phyloP scores from a whole-genome alignment of 2,888 invertebrate genomes.

The Drosophila niveifrons region DNA sequence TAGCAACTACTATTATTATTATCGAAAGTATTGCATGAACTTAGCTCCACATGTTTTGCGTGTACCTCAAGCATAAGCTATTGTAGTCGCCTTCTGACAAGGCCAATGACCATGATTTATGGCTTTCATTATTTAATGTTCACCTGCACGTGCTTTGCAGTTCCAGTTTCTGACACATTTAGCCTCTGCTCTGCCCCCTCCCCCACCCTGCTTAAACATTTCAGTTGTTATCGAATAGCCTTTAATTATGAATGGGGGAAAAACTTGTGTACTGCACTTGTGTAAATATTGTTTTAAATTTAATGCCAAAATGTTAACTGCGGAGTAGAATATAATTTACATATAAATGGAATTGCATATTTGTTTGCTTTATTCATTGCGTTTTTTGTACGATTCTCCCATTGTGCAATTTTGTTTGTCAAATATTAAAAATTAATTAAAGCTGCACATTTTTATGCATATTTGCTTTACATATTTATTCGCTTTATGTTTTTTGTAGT shows the following conservation, averaged over 20 bases:
- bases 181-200: background rate
- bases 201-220: constrained; percentile 4
- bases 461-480: constrained; percentile 12
- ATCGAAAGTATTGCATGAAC: constrained; percentile 2
- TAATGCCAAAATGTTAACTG: constrained; percentile 5
- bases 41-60: constrained; percentile 43
- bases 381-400: background rate
- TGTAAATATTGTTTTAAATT: constrained; percentile 46
- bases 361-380: constrained; percentile 7
- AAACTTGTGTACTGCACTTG: background rate
- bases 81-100: constrained; percentile 66
- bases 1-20: constrained; percentile 15
- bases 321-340: constrained; percentile 10
- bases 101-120: constrained; percentile 69
- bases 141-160: constrained; percentile 58
- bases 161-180: constrained; percentile 48
- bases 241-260: background rate
- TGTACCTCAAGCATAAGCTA: constrained; percentile 57
- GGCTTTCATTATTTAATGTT: constrained; percentile 63
- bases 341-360: background rate
- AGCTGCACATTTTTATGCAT: constrained; percentile 8
- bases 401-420: constrained; percentile 3
- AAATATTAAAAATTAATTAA: constrained; percentile 46
- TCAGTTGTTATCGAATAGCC: background rate
- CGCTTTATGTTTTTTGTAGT: constrained; percentile 6